phyloP scores from a whole-genome alignment of 2,113 vertebrate genomes.

The Sorex fumeus region DNA sequence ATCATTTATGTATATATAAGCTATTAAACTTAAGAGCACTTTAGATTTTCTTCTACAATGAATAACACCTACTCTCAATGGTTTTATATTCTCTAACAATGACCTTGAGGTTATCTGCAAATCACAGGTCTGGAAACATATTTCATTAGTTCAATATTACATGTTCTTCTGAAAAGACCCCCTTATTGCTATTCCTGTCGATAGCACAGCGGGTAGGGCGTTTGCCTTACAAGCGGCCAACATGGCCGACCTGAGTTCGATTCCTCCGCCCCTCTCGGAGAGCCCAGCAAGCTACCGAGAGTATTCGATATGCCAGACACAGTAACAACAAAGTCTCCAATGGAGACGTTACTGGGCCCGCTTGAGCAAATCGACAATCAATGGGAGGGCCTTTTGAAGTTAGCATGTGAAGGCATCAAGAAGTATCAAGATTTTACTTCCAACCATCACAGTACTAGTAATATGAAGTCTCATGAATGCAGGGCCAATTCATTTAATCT shows the following conservation, averaged over 20 bases:
- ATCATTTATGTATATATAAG: not conserved
- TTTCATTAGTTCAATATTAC: not conserved
- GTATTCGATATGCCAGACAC: no score
- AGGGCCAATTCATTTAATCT: not conserved
- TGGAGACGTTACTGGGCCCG: no score
- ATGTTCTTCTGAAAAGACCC: not conserved
- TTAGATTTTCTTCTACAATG: conserved; percentile 21
- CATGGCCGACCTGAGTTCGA: no score
- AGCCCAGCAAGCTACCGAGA: no score
- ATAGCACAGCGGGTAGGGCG: no score
- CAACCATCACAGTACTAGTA: not conserved
- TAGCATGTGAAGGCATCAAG: not conserved
- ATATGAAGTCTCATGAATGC: not conserved
- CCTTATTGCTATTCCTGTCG: not conserved
- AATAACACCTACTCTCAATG: not conserved
- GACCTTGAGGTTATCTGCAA: not conserved
- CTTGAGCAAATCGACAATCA: no score
- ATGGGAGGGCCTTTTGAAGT: no score
- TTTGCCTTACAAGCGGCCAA: no score
- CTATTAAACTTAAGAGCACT: not conserved
- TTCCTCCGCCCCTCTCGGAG: no score
- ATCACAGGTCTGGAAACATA: not conserved
- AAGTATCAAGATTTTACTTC: not conserved
- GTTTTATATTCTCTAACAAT: not conserved
- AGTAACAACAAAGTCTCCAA: no score